phyloP scores from a whole-genome alignment of 2,888 invertebrate genomes.

The Pteria penguin region DNA sequence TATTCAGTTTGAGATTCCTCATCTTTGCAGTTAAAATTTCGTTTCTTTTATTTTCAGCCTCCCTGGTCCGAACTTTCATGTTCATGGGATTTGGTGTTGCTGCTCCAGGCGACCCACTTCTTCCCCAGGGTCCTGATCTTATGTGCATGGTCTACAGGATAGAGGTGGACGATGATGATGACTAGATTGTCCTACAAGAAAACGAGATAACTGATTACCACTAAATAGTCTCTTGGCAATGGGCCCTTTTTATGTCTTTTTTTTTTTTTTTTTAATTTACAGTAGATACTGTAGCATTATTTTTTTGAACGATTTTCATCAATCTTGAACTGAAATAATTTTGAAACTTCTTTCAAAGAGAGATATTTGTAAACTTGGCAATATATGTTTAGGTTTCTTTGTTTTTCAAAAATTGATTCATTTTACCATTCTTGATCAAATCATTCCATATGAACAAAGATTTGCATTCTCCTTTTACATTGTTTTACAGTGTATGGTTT shows the following conservation, averaged over 20 bases:
- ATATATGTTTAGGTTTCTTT: too few species aligned
- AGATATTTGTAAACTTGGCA: too few species aligned
- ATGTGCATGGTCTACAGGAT: conserved; percentile 84
- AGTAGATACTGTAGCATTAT: neutral
- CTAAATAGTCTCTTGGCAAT: conserved; percentile 31
- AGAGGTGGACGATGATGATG: conserved; percentile 61
- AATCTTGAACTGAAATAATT: neutral
- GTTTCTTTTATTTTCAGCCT: conserved; percentile 82
- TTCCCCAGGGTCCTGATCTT: conserved; percentile 86
- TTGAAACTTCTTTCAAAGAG: too few species aligned
- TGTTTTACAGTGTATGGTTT: too few species aligned
- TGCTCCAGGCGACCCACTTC: conserved; percentile 87
- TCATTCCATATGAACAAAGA: too few species aligned
- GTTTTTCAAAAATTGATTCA: too few species aligned
- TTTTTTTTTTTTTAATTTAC: conserved; percentile 1
- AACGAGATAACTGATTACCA: neutral
- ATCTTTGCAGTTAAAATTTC: neutral
- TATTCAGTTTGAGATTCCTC: too few species aligned
- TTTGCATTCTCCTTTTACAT: too few species aligned
- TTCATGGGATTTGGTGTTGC: conserved; percentile 96
- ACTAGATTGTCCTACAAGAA: neutral
- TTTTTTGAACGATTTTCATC: conserved; percentile 7
- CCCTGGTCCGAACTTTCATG: conserved; percentile 96
- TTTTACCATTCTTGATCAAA: too few species aligned
- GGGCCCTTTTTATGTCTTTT: conserved; percentile 21